Base-by-base conservation (phyloP, 2,888 invertebrate species). In the Pheosia gnoma region DNA sequence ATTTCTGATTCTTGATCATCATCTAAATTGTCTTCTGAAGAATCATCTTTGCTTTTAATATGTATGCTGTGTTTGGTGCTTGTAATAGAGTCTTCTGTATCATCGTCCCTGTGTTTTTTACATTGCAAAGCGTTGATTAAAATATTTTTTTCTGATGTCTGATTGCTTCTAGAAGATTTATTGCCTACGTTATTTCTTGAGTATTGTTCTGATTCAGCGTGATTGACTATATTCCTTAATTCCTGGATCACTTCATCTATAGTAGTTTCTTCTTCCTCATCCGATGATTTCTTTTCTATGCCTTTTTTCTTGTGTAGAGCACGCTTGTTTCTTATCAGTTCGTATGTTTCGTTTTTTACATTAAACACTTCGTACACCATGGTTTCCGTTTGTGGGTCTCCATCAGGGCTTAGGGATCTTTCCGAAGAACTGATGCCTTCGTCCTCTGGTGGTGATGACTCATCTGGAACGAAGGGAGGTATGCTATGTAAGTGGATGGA, bases 401-500 rank as follows among this genome's bases (percentile, higher is more conserved):
- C 95, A 80, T 96, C 96, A 0, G 97, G 97, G 66, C 96, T 96
- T 54, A 96, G 90, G 52, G 97, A 97, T 72, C 96, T 94, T 82
- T 97, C 97, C 0, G 97, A 97, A 8, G 97, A 97, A 79, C 97
- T 97, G 72, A 98, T 98, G 6, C 97, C 97, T 93, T 97, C 97
- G 80, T 97, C 97, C 89, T 97, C 97, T 51, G 96, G 96, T 71
- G 97, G 97, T 6, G 97, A 96, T 53, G 96, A 96, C 79, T 95
- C 95, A 77, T 94, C 95, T 95, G 80, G 3, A 91, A 92, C 0
- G 36, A 65, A n/a, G 3, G 37, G 25, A 3, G 13, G 1, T 37
- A 53, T 53, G 37, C 11, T 53, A 41, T 25, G 43, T 5, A 37
- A 11, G 56, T 56, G 60, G 6, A 45, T 45, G 25, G 38, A 43